Conservation (phyloP, 2,113 vertebrate genomes). For the Mustelus asterias region DNA sequence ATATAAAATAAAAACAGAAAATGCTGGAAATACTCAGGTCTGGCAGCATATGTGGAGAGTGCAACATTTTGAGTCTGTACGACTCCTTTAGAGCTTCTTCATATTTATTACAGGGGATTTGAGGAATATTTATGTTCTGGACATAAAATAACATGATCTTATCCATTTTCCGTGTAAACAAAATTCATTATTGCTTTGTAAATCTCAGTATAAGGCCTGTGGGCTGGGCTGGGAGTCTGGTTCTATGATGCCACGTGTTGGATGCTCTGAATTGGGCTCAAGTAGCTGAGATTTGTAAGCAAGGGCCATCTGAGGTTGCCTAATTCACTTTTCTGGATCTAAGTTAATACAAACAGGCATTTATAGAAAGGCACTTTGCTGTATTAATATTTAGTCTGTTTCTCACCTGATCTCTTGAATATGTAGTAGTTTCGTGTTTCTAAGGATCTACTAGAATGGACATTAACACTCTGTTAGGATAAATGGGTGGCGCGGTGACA, state of each 20-base stretch:
- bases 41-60: no score
- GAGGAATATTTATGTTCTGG: neutral
- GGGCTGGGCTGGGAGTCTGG: neutral
- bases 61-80: no score
- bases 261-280: neutral
- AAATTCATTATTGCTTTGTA: neutral
- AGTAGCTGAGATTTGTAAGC: neutral
- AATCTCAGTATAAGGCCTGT: neutral
- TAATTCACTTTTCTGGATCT: neutral
- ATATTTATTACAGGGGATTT: neutral
- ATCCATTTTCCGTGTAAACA: neutral
- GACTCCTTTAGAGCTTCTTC: no score
- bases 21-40: no score
- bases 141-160: neutral
- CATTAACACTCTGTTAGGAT: neutral
- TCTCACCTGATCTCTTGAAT: neutral
- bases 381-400: neutral
- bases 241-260: neutral
- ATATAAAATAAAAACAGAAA: no score
- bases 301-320: neutral
- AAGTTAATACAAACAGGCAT: neutral
- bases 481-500: no score
- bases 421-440: neutral
- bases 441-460: neutral
- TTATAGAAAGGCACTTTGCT: neutral